Evolutionary conservation across 2,888 invertebrate species (phyloP).

Genomic region (Philopedon plagiatum): DNA sequence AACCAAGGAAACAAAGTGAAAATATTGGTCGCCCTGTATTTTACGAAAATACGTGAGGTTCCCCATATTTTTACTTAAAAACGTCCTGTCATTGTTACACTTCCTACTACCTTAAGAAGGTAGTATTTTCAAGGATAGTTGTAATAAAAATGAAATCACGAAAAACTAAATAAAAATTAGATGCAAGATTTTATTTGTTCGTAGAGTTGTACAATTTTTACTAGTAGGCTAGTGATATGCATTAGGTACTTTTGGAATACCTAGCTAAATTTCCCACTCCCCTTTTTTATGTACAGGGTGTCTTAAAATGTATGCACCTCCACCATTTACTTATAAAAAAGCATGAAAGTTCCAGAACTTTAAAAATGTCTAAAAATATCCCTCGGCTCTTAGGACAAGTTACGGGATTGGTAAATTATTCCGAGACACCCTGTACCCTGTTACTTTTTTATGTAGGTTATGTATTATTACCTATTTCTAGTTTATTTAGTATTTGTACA

Average conservation of each 20-base stretch:
- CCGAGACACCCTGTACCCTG: neutral
- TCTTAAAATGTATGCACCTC: neutral
- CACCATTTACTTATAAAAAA: no score
- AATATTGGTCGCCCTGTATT: constrained; percentile 1
- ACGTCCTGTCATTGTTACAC: constrained; percentile 1
- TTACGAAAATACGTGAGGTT: neutral
- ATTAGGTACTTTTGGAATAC: constrained; percentile 6
- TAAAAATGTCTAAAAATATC: no score
- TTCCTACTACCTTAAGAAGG: neutral
- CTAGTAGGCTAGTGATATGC: neutral
- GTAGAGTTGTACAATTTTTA: neutral
- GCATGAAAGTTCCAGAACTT: no score
- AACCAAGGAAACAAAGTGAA: constrained; percentile 7
- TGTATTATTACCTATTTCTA: constrained; percentile 9
- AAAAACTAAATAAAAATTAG: neutral
- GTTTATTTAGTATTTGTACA: constrained; percentile 4
- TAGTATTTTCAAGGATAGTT: neutral
- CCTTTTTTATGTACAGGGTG: constrained; percentile 9
- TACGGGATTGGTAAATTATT: neutral
- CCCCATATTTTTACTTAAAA: constrained; percentile 1
- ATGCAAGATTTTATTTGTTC: no score
- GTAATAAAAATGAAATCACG: neutral
- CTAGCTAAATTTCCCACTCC: constrained; percentile 17
- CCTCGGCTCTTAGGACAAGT: no score
- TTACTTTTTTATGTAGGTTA: neutral